These are phyloP conservation scores for Frankliniella intonsa DNA, from an alignment of 2,888 invertebrate genomes.

Conservation along the genomic window DNA sequence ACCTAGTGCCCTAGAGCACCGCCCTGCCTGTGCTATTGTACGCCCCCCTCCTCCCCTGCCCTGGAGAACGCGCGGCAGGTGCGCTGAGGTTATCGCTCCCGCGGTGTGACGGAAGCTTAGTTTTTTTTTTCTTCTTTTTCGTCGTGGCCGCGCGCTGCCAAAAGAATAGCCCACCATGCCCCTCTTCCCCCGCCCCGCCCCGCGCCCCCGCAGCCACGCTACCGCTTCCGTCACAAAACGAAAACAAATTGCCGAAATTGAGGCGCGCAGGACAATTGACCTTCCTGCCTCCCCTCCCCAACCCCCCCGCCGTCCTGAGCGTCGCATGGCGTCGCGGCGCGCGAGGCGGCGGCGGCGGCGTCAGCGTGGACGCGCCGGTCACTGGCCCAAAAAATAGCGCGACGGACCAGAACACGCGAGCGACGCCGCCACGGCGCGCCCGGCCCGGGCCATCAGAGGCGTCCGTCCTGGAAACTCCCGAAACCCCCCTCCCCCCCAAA, in stretches of 20 bases:
- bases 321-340: not conserved
- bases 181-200: not conserved
- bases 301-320: not conserved
- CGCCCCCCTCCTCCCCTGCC: too few species aligned
- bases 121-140: not conserved
- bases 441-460: not conserved
- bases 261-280: conserved; percentile 17
- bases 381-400: conserved; percentile 5
- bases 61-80: too few species aligned
- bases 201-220: not conserved
- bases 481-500: too few species aligned
- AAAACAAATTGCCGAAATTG: conserved; percentile 27
- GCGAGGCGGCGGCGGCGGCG: not conserved
- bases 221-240: conserved; percentile 15
- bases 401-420: not conserved
- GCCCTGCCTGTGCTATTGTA: not conserved
- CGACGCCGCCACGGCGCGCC: not conserved
- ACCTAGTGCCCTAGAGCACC: not conserved
- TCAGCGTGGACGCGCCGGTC: not conserved
- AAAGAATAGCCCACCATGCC: not conserved
- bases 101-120: not conserved
- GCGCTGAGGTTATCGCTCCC: not conserved
- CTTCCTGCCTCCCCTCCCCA: not conserved
- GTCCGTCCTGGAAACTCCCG: not conserved
- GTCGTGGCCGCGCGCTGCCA: not conserved